Evolutionary conservation across 2,113 vertebrate genomes (phyloP).

Genomic region (Phoxinus phoxinus): DNA sequence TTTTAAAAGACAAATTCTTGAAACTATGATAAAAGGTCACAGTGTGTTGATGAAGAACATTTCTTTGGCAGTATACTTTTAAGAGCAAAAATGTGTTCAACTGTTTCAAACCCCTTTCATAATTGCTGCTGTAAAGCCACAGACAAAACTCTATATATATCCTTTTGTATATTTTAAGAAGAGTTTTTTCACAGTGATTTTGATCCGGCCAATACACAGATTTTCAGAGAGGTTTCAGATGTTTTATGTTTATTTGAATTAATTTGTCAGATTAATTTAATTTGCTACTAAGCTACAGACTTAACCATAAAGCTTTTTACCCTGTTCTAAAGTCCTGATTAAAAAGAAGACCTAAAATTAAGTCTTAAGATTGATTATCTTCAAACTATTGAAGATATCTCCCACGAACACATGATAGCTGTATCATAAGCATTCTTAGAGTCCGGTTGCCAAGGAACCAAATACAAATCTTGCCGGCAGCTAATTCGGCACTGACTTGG

Average conservation of each 20-base stretch:
- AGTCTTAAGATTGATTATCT: not conserved
- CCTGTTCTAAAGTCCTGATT: not conserved
- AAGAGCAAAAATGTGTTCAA: not conserved
- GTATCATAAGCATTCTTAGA: slow-evolving; percentile 13
- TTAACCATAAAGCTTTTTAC: not conserved
- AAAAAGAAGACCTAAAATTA: too few species aligned
- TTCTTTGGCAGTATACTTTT: not conserved
- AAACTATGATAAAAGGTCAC: not conserved
- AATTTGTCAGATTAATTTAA: not conserved
- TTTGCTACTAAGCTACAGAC: not conserved
- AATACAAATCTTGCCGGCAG: slow-evolving; percentile 2
- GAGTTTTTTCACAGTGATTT: not conserved
- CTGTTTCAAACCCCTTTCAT: not conserved
- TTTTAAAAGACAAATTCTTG: not conserved
- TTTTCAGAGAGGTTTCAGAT: not conserved
- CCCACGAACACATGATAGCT: slow-evolving; percentile 30
- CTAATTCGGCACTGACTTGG: not conserved
- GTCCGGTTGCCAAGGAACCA: slow-evolving; percentile 31
- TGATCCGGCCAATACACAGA: not conserved
- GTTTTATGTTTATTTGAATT: not conserved
- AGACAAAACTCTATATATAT: not conserved
- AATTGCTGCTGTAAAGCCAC: not conserved
- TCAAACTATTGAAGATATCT: slow-evolving; percentile 37
- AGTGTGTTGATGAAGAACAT: not conserved
- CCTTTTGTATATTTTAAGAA: not conserved